phyloP scores from a whole-genome alignment of 2,113 vertebrate species.

The Podilymbus podiceps region DNA sequence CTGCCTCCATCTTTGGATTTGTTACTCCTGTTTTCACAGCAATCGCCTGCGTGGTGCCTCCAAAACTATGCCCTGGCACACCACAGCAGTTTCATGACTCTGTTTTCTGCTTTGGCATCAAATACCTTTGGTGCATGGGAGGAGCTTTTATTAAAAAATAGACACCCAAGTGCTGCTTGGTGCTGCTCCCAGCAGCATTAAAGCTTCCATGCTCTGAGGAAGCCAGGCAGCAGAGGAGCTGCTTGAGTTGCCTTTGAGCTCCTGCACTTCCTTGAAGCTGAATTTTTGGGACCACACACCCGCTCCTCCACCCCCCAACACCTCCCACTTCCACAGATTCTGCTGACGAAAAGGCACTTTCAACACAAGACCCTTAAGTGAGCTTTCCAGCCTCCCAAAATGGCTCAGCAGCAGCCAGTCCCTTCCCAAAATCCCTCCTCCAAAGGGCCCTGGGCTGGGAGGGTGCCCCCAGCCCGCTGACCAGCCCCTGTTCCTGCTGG shows the following conservation, averaged over 20 bases:
- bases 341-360: background rate
- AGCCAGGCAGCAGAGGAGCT: rapidly evolving
- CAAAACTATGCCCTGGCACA: background rate
- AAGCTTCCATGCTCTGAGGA: background rate
- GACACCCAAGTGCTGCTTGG: background rate
- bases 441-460: background rate
- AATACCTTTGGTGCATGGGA: background rate
- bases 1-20: background rate
- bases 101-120: rapidly evolving
- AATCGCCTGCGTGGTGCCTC: background rate
- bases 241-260: background rate
- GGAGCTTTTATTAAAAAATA: background rate
- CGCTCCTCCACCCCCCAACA: too few species aligned
- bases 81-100: rapidly evolving
- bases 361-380: background rate
- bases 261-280: background rate
- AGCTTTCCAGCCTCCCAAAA: background rate
- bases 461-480: background rate
- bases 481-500: background rate
- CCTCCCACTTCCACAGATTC: too few species aligned
- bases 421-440: too few species aligned
- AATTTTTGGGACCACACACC: too few species aligned
- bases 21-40: background rate
- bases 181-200: background rate
- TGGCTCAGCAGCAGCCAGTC: rapidly evolving